Percentiles rank a stretch among this genome's conserved stretches.
Conservation (phyloP, 2,797 vertebrate species). For the Phalloptychus januarius region DNA sequence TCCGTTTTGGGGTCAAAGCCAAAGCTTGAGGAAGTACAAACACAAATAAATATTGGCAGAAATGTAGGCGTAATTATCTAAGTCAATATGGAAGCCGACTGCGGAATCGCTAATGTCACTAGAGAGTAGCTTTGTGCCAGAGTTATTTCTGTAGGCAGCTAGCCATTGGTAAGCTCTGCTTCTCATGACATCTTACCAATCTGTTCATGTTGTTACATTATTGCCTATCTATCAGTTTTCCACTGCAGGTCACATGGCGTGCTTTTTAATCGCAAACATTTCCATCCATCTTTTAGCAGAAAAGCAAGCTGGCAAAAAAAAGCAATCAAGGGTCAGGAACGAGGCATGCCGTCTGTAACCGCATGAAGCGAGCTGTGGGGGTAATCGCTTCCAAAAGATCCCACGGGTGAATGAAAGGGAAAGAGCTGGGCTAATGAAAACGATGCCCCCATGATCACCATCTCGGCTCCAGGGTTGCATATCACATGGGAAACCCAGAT, state of each 20-base stretch:
- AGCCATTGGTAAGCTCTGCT: neutral
- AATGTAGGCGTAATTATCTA: neutral
- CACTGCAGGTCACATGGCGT: neutral
- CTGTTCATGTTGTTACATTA: neutral
- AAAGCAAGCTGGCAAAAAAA: slow-evolving; percentile 54
- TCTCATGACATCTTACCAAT: neutral
- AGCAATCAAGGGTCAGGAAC: slow-evolving; percentile 68
- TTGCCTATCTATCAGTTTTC: neutral
- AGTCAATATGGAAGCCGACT: neutral
- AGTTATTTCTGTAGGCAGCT: neutral
- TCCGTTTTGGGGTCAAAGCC: neutral
- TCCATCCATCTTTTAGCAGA: slow-evolving; percentile 30
- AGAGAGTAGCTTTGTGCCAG: neutral
- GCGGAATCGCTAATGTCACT: neutral
- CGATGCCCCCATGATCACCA: slow-evolving; percentile 75
- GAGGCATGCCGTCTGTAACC: slow-evolving; percentile 68
- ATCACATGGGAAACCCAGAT: slow-evolving; percentile 67
- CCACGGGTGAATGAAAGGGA: slow-evolving; percentile 69
- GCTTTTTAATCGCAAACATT: neutral
- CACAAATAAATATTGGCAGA: neutral
- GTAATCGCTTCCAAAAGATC: slow-evolving; percentile 72
- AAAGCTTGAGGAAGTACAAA: neutral
- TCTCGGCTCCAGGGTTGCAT: slow-evolving; percentile 64
- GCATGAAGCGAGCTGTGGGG: slow-evolving; percentile 44
- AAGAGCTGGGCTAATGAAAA: slow-evolving; percentile 71